These are phyloP conservation scores for Eumerus sabulonum DNA, from an alignment of 2,888 invertebrate species.

Conservation along the genomic window DNA sequence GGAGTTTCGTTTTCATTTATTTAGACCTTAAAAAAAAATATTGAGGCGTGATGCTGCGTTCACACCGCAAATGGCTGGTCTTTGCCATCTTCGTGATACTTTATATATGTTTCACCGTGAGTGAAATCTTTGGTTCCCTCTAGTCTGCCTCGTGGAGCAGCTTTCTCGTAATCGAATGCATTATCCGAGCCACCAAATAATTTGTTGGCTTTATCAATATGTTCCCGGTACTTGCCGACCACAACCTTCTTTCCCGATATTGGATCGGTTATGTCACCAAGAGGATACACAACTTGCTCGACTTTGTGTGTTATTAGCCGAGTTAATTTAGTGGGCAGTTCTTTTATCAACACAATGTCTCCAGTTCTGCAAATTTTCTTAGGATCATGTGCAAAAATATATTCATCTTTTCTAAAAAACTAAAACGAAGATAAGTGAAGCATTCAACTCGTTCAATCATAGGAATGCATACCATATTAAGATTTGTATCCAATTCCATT, in stretches of 20 bases:
- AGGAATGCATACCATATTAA: constrained; percentile 84
- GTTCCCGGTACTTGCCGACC: constrained; percentile 86
- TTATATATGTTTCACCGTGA: constrained; percentile 87
- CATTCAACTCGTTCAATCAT: neutral
- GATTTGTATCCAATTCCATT: constrained; percentile 86
- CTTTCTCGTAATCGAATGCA: constrained; percentile 87
- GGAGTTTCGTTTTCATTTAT: no score
- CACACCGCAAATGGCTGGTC: constrained; percentile 86
- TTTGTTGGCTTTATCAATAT: constrained; percentile 84
- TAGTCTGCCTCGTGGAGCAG: constrained; percentile 89
- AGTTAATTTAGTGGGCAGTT: constrained; percentile 86
- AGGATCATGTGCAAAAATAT: constrained; percentile 89
- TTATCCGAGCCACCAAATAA: constrained; percentile 85
- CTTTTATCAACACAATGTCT: constrained; percentile 89
- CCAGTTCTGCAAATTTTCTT: constrained; percentile 88
- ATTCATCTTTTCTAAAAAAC: constrained; percentile 89
- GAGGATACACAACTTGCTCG: constrained; percentile 87
- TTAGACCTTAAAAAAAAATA: no score
- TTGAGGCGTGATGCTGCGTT: no score
- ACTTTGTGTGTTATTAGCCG: constrained; percentile 89
- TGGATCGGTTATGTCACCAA: constrained; percentile 93
- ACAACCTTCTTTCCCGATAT: constrained; percentile 89
- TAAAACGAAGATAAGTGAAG: constrained; percentile 77
- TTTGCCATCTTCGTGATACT: constrained; percentile 88
- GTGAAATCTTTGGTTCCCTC: constrained; percentile 91